Evolutionary conservation across 2,797 vertebrate genomes (phyloP), one percentile per base, ranked within the genome.

Genomic region (Masticophis lateralis): DNA sequence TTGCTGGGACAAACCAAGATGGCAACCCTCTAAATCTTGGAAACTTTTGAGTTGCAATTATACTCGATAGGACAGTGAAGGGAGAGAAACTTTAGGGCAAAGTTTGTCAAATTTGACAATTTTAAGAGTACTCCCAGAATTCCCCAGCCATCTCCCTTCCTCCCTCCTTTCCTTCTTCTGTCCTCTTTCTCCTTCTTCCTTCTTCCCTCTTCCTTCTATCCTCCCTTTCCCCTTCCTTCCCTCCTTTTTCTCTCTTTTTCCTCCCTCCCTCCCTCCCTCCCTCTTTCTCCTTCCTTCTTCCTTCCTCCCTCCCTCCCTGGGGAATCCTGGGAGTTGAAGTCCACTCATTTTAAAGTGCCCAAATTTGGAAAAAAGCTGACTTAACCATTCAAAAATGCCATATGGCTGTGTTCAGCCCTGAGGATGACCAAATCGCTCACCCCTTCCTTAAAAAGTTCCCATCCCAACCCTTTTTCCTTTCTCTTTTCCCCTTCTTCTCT

Each of bases 201-300:
- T 63, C 27, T 59, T 14, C 7, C 20, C 22, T 59, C 59, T 6
- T 60, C 22, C 22, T 59, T 20, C 5, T 12, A 0, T 55, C 5
- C 57, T 20, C 1, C 56, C 56, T 18, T 16, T 14, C 55, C 1
- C 20, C 57, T 59, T 6, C 18, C 18, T 59, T 22, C 57, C 57
- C 22, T 2, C 16, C 5, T 18, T 1, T 1, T 16, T 57, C 1
- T 1, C 55, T 56, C 0, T 4, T 13, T 56, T 56, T 0, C 56
- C 16, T 57, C 0, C 14, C 4, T 57, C 0, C 16, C 16, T 59
- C 20, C 3, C 12, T 12, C 2, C 13, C 55, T 14, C 18, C 57
- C 6, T 18, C 20, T 57, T 16, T 13, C 56, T 56, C 16, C 14
- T 16, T 16, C 16, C 4, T 9, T 8, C 22, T 25, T 2, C 22